phyloP scores from a whole-genome alignment of 2,113 vertebrate genomes.

The Rutilus rutilus region DNA sequence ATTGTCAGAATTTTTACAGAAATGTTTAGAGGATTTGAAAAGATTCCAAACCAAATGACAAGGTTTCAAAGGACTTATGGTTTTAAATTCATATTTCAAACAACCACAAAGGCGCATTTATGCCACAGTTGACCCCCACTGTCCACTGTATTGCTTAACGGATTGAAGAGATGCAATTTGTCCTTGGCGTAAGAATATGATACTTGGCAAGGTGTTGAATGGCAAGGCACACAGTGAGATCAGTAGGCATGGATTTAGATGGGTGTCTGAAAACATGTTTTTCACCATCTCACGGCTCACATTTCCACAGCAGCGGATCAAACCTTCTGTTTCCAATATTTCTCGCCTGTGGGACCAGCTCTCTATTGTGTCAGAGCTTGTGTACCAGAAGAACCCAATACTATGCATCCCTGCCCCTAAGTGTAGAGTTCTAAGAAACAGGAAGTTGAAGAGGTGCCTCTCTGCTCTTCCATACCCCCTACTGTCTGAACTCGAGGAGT shows the following conservation, averaged over 20 bases:
- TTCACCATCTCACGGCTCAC: conserved; percentile 42
- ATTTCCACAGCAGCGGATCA: conserved; percentile 44
- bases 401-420: conserved; percentile 1
- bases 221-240: conserved; percentile 48
- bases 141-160: conserved; percentile 19
- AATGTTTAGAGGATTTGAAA: conserved; percentile 28
- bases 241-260: conserved; percentile 37
- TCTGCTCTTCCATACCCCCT: conserved; percentile 34
- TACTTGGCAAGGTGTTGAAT: conserved; percentile 41
- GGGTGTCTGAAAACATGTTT: conserved; percentile 52
- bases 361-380: conserved; percentile 49
- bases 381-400: conserved; percentile 35
- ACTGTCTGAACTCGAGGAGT: conserved; percentile 42
- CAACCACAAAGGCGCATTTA: conserved; percentile 12
- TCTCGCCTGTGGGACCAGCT: conserved; percentile 34
- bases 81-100: conserved; percentile 34
- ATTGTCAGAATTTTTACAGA: conserved; percentile 29
- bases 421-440: conserved; percentile 24
- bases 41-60: conserved; percentile 24
- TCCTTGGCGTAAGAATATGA: conserved; percentile 42
- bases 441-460: conserved; percentile 1
- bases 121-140: conserved; percentile 14
- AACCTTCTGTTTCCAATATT: conserved; percentile 57
- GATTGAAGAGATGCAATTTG: conserved; percentile 49
- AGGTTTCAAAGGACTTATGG: conserved; percentile 22